Base-by-base conservation (phyloP, 2,888 invertebrate species). In the Lampropteryx suffumata region DNA sequence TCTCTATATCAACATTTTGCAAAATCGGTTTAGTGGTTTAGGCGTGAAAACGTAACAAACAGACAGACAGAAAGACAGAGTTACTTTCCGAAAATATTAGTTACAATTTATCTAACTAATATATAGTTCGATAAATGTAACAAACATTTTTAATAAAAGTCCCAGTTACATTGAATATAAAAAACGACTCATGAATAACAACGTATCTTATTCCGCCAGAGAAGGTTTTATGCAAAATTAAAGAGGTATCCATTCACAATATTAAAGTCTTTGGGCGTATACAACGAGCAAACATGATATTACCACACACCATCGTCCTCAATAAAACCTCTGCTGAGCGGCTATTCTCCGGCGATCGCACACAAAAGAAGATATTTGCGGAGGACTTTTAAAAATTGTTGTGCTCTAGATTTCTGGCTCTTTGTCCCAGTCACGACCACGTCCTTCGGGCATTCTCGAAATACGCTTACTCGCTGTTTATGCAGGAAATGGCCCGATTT, bases 361-460 rank as follows among this genome's bases (percentile, higher is more conserved):
- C 46, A 57, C 62, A 61, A 65, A 61, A 62, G 70, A 66, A 70
- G 62, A 68, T 70, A 71, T 72, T 73, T 70, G 65, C 61, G 51
- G 53, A 30, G 55, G 64, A 73, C 57, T 73, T 72, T 79, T 65
- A 66, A 77, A 80, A 81, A 73, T 71, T 71, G 72, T 76, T 69
- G 69, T 68, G 73, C 64, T 70, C 70, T 67, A 79, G 74, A 79
- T 79, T 76, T 71, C 61, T 59, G 63, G 55, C 67, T 71, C 77
- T 81, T 82, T 82, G 80, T 82, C 71, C 73, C 50, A 73, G 79
- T 81, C 79, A 81, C 80, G 79, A 72, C 64, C 67, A 61, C 50
- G 62, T 76, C 75, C 75, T 79, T 59, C 33, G 69, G 72, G 59
- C 56, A 59, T 65, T 64, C 67, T 73, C 59, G 61, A 65, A 66